Evolutionary conservation across 1,140 invertebrate genomes (phyloP), one percentile per base, ranked within the genome.

Genomic region (Drosophila pallidifrons): DNA sequence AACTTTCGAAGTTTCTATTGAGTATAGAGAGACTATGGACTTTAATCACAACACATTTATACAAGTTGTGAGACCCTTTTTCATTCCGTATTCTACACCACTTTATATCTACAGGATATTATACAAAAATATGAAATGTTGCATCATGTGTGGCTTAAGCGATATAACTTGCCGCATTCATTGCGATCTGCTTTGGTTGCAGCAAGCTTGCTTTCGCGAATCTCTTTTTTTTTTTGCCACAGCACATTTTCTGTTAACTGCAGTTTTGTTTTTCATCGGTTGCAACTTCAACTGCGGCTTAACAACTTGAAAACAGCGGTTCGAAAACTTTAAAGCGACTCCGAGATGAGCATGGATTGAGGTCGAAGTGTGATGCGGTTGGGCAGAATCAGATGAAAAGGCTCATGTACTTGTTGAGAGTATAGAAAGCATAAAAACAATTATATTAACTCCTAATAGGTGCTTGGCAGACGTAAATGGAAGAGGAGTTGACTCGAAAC

Each of bases 261-360:
- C 41, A 64, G 49, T 74, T 72, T 60, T 54, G 46, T 71, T 30
- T 15, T 76, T 41, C 43, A 38, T 20, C 35, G 58, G 55, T 59
- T 54, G 13, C 51, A 59, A 51, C 63, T 74, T 61, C 49, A 45
- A 46, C 71, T 81, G 82, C 74, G 81, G 81, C 69, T 79, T 89
- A 74, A 6, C 3, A 3, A n/a, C 41, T 43, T 43, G 3, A 5
- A 43, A 81, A 86, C 64, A 75, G 76, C 54, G 79, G 73, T 70
- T 54, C 20, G 41, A 46, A 75, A 82, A 78, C 66, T 79, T 87
- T 86, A 10, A 75, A 86, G 81, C 82, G 64, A 32, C 60, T 69
- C 43, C 32, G 32, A 43, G 67, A 35, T 75, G 47, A 45, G 45
- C n/a, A n/a, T 45, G 46, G 16, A 35, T 32, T 25, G 20, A 20